Percentiles rank a stretch among this genome's conserved stretches.
phyloP scores from a whole-genome alignment of 2,888 invertebrate species.

The Coelinius sp. region DNA sequence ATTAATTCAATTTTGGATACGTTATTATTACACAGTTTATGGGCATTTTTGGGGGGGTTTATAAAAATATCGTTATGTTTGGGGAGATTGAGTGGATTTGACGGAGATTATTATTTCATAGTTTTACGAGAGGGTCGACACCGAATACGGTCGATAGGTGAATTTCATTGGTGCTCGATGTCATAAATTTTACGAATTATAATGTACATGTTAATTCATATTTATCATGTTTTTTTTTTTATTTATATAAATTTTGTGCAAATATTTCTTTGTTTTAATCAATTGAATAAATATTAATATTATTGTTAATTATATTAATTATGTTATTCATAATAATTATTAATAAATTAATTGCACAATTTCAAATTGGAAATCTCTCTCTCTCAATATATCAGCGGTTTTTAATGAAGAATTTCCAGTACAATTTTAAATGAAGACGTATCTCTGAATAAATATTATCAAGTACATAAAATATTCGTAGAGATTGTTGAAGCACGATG shows the following conservation, averaged over 20 bases:
- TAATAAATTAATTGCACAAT: no score
- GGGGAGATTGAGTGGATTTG: background rate
- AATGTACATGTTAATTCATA: background rate
- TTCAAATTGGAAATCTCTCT: no score
- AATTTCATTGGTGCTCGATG: background rate
- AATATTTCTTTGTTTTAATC: no score
- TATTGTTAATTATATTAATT: no score
- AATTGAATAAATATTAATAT: no score
- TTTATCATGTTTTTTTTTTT: background rate
- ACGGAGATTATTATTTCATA: background rate
- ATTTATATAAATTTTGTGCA: no score
- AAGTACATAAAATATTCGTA: slow-evolving; percentile 5
- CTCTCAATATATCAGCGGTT: background rate
- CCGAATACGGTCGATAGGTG: background rate
- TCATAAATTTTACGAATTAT: background rate
- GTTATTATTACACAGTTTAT: background rate
- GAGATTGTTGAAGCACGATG: background rate
- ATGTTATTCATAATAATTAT: no score
- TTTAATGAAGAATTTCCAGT: background rate
- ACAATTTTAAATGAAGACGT: background rate
- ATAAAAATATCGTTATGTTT: background rate
- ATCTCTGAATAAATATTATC: background rate
- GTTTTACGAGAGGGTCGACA: background rate
- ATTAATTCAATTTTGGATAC: background rate
- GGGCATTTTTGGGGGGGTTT: background rate